A percentile compares a stretch with the other conserved stretches of the same genome.
phyloP scores from a whole-genome alignment of 2,888 invertebrate genomes.

The Drosophila anomelani region DNA sequence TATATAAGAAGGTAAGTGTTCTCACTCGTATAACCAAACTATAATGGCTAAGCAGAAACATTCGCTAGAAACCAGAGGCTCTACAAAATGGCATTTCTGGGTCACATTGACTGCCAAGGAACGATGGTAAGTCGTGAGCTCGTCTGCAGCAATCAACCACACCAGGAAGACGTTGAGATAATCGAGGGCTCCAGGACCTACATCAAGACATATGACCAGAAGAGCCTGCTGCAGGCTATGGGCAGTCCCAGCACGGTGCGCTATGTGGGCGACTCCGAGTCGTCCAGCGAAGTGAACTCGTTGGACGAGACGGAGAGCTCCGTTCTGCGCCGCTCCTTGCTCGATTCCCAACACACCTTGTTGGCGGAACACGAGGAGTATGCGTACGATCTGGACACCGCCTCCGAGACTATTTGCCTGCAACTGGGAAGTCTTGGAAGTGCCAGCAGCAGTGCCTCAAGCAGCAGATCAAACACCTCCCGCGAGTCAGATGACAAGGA shows the following conservation, averaged over 20 bases:
- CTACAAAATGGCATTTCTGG: slow-evolving; percentile 64
- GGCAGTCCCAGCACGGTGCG: slow-evolving; percentile 42
- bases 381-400: slow-evolving; percentile 6
- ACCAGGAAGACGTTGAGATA: slow-evolving; percentile 1
- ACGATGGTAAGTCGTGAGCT: slow-evolving; percentile 43
- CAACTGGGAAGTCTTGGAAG: not conserved
- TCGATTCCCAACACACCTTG: slow-evolving; percentile 40
- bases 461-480: not conserved
- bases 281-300: slow-evolving; percentile 54
- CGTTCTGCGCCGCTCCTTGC: slow-evolving; percentile 57
- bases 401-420: slow-evolving; percentile 28
- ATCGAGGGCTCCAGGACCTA: slow-evolving; percentile 55
- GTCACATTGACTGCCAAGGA: slow-evolving; percentile 53
- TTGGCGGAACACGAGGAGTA: slow-evolving; percentile 13
- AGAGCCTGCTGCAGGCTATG: slow-evolving; percentile 7
- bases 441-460: not conserved
- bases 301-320: slow-evolving; percentile 61
- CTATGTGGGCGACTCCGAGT: slow-evolving; percentile 62
- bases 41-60: not conserved
- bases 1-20: slow-evolving; percentile 18
- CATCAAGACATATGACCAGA: slow-evolving; percentile 49
- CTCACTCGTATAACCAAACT: not conserved
- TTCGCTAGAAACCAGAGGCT: no score
- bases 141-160: slow-evolving; percentile 5
- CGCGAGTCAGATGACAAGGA: slow-evolving; percentile 5